Evolutionary conservation across 2,797 vertebrate genomes (phyloP).

Genomic region (Micromesistius poutassou): DNA sequence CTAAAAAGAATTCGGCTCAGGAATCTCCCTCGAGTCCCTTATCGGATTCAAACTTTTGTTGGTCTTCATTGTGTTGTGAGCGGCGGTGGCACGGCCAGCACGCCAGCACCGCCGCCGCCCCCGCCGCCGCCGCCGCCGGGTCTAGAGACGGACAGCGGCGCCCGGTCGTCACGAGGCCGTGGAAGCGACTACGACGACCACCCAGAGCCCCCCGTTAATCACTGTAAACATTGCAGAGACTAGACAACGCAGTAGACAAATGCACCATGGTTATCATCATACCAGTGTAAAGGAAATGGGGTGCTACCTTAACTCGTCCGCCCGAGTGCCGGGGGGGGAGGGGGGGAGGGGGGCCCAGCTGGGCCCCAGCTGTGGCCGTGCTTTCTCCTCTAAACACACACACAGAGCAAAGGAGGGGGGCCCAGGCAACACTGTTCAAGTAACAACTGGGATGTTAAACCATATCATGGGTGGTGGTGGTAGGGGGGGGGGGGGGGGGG

Average conservation of each 20-base stretch:
- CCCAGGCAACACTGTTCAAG: constrained; percentile 73
- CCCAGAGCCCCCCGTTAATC: constrained; percentile 54
- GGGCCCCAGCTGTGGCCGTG: constrained; percentile 65
- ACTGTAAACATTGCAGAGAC: constrained; percentile 49
- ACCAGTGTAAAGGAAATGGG: constrained; percentile 79
- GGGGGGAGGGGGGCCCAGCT: constrained; percentile 69
- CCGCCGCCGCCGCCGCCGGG: too few species aligned
- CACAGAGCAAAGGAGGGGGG: constrained; percentile 68
- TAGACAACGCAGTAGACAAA: constrained; percentile 35
- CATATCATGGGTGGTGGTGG: constrained; percentile 52
- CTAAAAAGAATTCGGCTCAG: constrained; percentile 5
- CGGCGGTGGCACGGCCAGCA: neutral
- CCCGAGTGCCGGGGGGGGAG: constrained; percentile 63
- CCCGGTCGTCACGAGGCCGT: neutral
- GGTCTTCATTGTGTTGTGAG: constrained; percentile 50
- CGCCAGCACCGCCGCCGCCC: too few species aligned
- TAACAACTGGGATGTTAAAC: constrained; percentile 72
- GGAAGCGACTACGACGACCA: constrained; percentile 15
- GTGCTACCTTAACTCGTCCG: constrained; percentile 77
- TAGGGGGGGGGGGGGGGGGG: neutral
- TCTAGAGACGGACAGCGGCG: neutral
- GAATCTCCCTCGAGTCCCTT: neutral
- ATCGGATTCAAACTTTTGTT: constrained; percentile 40
- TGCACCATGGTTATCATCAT: constrained; percentile 70
- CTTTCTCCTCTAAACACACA: constrained; percentile 71